Conservation (phyloP, 2,113 vertebrate species). For the Triplophysa dalaica region DNA sequence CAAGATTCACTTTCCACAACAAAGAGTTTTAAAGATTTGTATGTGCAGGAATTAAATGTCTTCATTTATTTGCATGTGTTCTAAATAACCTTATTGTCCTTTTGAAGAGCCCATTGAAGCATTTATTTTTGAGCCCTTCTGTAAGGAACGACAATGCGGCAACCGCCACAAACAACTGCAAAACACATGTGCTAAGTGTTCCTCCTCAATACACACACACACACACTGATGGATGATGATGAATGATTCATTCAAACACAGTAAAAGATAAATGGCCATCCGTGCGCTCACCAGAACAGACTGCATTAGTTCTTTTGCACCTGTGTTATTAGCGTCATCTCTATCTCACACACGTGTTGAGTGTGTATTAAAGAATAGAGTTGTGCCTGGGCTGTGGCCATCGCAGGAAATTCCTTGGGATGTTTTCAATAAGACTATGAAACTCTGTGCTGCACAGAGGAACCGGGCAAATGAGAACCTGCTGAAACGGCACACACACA, state of each 20-base stretch:
- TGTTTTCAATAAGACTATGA: slow-evolving; percentile 74
- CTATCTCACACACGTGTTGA: slow-evolving; percentile 9
- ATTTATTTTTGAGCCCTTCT: slow-evolving; percentile 9
- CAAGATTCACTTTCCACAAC: no score
- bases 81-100: neutral
- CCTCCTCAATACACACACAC: slow-evolving; percentile 23
- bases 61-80: no score
- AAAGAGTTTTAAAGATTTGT: no score
- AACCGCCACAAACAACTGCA: slow-evolving; percentile 63
- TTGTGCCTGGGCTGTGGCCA: slow-evolving; percentile 61
- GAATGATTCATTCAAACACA: slow-evolving; percentile 6
- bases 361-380: slow-evolving; percentile 23
- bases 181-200: slow-evolving; percentile 64
- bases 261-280: neutral
- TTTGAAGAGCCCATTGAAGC: neutral
- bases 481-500: slow-evolving; percentile 58
- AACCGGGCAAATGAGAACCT: slow-evolving; percentile 70
- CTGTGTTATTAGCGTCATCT: neutral
- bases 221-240: slow-evolving; percentile 11
- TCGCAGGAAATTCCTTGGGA: slow-evolving; percentile 76
- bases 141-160: slow-evolving; percentile 27
- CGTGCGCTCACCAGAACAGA: neutral
- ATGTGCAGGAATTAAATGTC: no score
- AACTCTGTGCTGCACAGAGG: slow-evolving; percentile 57
- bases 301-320: neutral